Evolutionary conservation across 2,888 invertebrate genomes (phyloP), one percentile per base, ranked within the genome.

Genomic region (Conistra vaccinii): DNA sequence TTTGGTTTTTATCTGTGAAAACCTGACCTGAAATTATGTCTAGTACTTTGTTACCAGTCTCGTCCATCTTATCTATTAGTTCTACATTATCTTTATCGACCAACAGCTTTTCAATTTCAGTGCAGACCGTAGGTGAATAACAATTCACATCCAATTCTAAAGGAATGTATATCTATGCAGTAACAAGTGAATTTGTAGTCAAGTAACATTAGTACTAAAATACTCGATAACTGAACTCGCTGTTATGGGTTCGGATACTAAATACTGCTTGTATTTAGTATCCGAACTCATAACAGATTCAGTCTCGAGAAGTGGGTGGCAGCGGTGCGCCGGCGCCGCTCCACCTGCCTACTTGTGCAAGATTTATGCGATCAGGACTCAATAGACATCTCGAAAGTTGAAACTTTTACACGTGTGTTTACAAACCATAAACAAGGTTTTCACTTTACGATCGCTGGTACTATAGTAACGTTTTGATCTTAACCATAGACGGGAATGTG

Each of bases 271-370:
- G 78, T 87, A 87, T 84, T 87, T 86, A 87, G 76, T 83, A 78
- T 70, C 76, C 57, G 51, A 78, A 78, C 79, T 86, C 84, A 88
- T 89, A 90, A 87, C 88, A 85, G 88, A 90, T 88, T 86, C 89
- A 88, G 87, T 76, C 78, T 80, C 85, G 87, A 89, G 86, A 88
- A 89, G 93, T 91, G 91, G 91, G 91, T 89, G 90, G 90, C 81
- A 84, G 87, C 85, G 85, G 83, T 90, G 92, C 91, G 93, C 92
- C 91, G 94, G 94, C 95, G 94, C 94, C 95, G 91, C 85, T 91
- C 90, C 92, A 92, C 93, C 94, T 93, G 93, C 94, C 91, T 89
- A 90, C 93, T 93, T 91, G 90, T 88, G 81, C 80, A 81, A 91
- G 92, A 94, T 93, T 94, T 93, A 94, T 93, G 88, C 83, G 90